Evolutionary conservation across 2,888 invertebrate genomes (phyloP).

Genomic region (Griposia aprilina): DNA sequence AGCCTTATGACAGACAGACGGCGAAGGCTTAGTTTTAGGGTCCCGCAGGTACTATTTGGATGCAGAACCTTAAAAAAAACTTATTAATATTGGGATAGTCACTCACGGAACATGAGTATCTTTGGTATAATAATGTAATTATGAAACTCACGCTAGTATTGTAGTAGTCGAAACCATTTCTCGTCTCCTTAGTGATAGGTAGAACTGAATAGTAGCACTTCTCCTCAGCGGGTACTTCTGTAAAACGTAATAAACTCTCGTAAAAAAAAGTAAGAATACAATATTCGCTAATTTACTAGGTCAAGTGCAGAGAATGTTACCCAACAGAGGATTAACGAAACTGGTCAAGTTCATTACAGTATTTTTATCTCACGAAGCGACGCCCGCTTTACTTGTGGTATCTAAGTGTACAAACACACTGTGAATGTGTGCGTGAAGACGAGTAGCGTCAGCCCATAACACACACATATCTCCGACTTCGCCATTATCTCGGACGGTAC

Average conservation of each 20-base stretch:
- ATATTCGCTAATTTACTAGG: neutral
- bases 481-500: too few species aligned
- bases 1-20: neutral
- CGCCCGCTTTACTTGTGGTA: neutral
- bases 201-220: constrained; percentile 87
- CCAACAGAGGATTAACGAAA: neutral
- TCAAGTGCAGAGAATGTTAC: neutral
- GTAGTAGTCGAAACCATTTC: constrained; percentile 90
- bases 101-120: too few species aligned
- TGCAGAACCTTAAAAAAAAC: neutral
- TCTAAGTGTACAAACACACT: neutral
- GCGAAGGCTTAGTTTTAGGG: neutral
- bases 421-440: neutral
- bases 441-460: neutral
- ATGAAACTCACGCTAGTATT: constrained; percentile 91
- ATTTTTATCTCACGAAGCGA: neutral
- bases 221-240: constrained; percentile 56
- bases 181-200: constrained; percentile 89
- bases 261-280: neutral
- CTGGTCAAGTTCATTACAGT: too few species aligned
- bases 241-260: neutral
- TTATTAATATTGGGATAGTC: neutral
- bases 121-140: neutral
- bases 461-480: neutral
- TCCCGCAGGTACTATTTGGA: neutral